Base-by-base conservation (phyloP, 2,113 vertebrate genomes). In the Lipophrys pholis region DNA sequence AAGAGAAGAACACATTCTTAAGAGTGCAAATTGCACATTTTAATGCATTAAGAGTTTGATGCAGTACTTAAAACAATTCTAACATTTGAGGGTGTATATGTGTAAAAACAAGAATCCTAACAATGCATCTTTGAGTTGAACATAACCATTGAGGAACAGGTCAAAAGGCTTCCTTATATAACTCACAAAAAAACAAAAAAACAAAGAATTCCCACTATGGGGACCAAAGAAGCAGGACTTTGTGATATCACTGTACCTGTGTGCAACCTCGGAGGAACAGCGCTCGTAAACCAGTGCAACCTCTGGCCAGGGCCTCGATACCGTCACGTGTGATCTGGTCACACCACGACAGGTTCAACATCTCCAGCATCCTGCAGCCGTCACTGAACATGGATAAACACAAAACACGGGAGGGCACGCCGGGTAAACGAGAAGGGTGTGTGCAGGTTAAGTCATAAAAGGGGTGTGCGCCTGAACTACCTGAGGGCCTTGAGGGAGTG, bases 281-380 rank as follows among this genome's bases (percentile, higher is more conserved):
- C 38, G 93, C 95, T 87, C 91, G 94, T 81, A 97, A 90, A 87
- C 94, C 93, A 45, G 75, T 90, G 81, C 96, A 97, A 46, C 96
- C 96, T 75, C 95, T 93, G 61, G 96, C 95, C 82, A 97, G 93
- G n/a, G 95, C 95, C 93, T 97, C 96, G 6, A 97, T 92, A 80
- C 96, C 96, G 38, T 97, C 96, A 80, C 96, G 96, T 0, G 95
- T 95, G 92, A 97, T 95, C 93, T 97, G 96, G 86, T 97, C 96
- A 68, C 96, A 97, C 96, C 96, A 97, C 1, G 96, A 97, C 77
- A 97, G 94, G 91, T 96, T 97, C 90, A 97, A 89, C 87, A 94
- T 93, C 91, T 97, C 96, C 92, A 97, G 93, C 93, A 92, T 94
- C 81, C 94, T 93, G 94, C 96, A 97, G 88, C 96, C 95, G 81